These are phyloP conservation scores for Uria aalge DNA, from an alignment of 2,113 vertebrate genomes.

Conservation along the genomic window DNA sequence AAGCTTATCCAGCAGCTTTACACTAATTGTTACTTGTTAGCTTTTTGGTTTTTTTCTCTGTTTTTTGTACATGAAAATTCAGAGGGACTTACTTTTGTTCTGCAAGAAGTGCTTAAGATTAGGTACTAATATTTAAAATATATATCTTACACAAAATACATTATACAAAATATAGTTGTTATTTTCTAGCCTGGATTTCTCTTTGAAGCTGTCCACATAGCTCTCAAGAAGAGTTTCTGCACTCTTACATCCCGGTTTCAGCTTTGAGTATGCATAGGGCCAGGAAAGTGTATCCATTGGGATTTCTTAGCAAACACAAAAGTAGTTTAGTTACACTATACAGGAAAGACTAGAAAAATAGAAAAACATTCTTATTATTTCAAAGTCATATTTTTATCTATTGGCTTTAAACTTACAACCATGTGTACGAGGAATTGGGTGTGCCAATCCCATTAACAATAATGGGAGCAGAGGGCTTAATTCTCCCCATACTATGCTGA, in stretches of 20 bases:
- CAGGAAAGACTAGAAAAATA: constrained; percentile 27
- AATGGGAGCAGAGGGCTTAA: constrained; percentile 49
- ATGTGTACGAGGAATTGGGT: constrained; percentile 37
- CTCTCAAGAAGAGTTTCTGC: not conserved
- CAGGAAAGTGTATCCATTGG: not conserved
- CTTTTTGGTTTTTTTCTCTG: not conserved
- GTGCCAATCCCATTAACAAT: constrained; percentile 23
- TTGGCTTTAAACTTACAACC: constrained; percentile 35
- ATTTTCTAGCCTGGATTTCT: not conserved
- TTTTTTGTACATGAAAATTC: not conserved
- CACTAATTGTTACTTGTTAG: not conserved
- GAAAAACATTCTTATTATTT: constrained; percentile 11
- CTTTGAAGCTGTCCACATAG: not conserved
- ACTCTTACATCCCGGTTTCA: not conserved
- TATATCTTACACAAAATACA: no score
- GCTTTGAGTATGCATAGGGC: not conserved
- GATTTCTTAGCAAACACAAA: not conserved
- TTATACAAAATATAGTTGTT: not conserved
- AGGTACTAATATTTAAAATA: not conserved
- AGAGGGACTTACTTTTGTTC: not conserved
- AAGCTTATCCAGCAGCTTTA: not conserved
- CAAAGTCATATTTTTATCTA: not conserved
- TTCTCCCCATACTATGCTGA: constrained; percentile 35
- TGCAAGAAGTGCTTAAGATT: not conserved
- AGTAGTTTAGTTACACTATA: not conserved